Evolutionary conservation across 2,113 vertebrate species (phyloP).

Genomic region (Canis aureus): DNA sequence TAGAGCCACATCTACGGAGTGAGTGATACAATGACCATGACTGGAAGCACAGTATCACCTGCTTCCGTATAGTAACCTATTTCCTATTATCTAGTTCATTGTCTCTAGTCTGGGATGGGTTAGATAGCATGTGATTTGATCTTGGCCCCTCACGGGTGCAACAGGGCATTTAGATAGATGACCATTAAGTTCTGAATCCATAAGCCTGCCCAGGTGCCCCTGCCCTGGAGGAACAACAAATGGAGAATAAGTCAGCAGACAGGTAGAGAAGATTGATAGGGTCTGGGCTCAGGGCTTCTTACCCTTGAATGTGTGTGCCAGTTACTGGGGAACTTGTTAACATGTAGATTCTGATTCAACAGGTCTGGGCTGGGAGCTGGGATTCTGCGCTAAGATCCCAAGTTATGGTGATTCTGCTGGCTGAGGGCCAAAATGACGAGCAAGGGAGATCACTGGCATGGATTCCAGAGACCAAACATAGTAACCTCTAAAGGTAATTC

Average conservation of each 20-base stretch:
- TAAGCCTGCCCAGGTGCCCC: not conserved
- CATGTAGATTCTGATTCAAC: not conserved
- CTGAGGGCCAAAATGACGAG: not conserved
- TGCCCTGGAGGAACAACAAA: not conserved
- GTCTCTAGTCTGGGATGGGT: not conserved
- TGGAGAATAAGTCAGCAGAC: not conserved
- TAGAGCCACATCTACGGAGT: not conserved
- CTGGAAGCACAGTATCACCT: not conserved
- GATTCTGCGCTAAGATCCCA: not conserved
- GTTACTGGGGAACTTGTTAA: not conserved
- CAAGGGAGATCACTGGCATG: too few relatives aligned
- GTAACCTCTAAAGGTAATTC: not conserved
- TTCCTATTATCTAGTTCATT: not conserved
- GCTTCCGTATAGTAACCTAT: not conserved
- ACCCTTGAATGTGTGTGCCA: not conserved
- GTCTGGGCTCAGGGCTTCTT: not conserved
- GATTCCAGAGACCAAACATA: not conserved
- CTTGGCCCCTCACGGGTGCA: not conserved
- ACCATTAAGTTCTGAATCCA: not conserved
- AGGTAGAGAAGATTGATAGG: not conserved
- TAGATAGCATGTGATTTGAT: not conserved
- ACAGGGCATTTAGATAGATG: not conserved
- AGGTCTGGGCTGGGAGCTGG: not conserved
- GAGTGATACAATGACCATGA: accelerated
- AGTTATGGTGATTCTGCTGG: not conserved